Conservation (phyloP, 2,797 vertebrate species). For the Myiotriccus ornatus region DNA sequence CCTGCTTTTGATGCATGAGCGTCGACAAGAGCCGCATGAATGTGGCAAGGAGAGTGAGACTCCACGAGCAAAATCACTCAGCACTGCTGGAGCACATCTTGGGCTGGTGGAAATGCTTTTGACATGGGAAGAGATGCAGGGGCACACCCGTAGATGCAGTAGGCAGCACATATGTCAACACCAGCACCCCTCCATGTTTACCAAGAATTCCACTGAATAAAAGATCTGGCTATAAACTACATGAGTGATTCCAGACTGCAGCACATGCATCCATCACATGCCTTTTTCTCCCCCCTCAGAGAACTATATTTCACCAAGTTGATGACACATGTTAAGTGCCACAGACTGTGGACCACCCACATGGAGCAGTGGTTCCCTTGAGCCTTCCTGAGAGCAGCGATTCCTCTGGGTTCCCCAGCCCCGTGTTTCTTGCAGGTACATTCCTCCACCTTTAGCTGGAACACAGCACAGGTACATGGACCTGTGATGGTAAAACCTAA, state of each 20-base stretch:
- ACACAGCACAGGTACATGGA: slow-evolving; percentile 49
- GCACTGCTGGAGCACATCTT: background rate
- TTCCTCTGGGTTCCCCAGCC: background rate
- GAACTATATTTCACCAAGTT: background rate
- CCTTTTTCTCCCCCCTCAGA: background rate
- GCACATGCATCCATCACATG: background rate
- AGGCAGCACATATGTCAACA: background rate
- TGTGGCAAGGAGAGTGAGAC: background rate
- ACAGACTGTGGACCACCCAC: background rate
- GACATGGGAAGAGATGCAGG: background rate
- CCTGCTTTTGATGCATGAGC: background rate
- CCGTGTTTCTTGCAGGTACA: background rate
- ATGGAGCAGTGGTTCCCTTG: background rate
- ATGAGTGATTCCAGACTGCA: background rate
- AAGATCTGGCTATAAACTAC: background rate
- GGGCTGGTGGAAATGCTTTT: background rate
- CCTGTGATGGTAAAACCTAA: slow-evolving; percentile 72
- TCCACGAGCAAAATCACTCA: background rate
- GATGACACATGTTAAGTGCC: background rate
- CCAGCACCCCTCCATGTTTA: background rate
- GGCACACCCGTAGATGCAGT: background rate
- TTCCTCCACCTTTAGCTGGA: slow-evolving; percentile 13
- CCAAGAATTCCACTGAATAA: background rate
- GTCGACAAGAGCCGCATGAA: fast-evolving
- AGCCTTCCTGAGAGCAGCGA: background rate